Base-by-base conservation (phyloP, 1,140 invertebrate genomes). In the Whitmania pigra region DNA sequence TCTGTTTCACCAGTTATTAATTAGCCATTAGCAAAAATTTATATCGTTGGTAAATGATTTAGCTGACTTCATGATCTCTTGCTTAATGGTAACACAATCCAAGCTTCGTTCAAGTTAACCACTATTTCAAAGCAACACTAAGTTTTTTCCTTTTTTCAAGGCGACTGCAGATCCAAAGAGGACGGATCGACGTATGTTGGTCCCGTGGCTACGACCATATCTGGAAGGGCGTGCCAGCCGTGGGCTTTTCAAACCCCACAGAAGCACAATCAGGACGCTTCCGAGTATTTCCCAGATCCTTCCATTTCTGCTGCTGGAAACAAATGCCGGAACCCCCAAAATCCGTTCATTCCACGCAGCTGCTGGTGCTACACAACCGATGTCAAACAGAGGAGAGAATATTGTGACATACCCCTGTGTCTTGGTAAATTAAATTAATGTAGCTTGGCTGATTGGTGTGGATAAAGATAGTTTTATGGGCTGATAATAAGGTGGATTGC, bases 361-460 rank as follows among this genome's bases (percentile, higher is more conserved):
- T 29, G 67, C 36, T 68, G 67, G 67, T 68, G 67, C 67, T 68
- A 68, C 67, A 68, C 67, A 29, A 40, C 36, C 2, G 67, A 68
- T n/a, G 29, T 43, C 22, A 31, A 43, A 20, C 67, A 68, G 40
- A 31, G 67, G 40, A 31, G 67, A n/a, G 67, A 68, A 31, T 68
- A 68, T 25, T 68, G 67, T 25, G 67, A 68, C 36, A 40, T 68
- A 29, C 67, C 67, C 11, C 36, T 68, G n/a, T 68, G 67, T 68
- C n/a, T 68, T 17, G 67, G 67, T 68, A 7, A 63, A 18, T 18
- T 63, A 15, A n/a, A 7, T 3, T 6, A 36, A 2, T 36, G 31
- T 36, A 36, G 31, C 31, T 6, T 36, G 57, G 11, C 29, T 31
- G 13, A 15, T 63, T 63, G 22, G 9, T 7, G 57, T 63, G 1